Base-by-base conservation (phyloP, 2,113 vertebrate genomes). In the Brachirus orientalis region DNA sequence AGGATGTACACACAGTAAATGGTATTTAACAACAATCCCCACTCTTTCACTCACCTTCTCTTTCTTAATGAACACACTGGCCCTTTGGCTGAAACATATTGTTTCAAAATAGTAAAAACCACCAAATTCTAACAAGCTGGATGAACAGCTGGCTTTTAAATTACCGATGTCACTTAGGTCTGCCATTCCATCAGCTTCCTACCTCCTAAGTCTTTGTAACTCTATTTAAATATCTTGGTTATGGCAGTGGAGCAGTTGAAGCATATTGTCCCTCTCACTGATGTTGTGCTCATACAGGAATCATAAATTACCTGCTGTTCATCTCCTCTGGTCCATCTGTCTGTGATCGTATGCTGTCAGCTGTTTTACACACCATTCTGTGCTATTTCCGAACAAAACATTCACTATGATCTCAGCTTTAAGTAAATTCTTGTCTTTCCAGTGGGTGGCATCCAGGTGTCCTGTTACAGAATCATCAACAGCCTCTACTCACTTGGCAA, bases 391-490 rank as follows among this genome's bases (percentile, higher is more conserved):
- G 35, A 63, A 50, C 17, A 1, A 59, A 70, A 52, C 4, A 61
- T 47, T 7, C 18, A 19, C 36, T 46, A 18, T 41, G 8, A 40
- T 64, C 20, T 67, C 18, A 43, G n/a, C 14, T 45, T 44, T 69
- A 65, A 63, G 18, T 16, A 28, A 46, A 16, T 38, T 47, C 40
- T 75, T 77, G 16, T 91, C 40, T 79, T 79, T 80, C 58, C 84
- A 99, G 97, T 96, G 92, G 95, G 95, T 55, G 92, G 93, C 76
- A 92, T 98, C 58, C 96, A 96, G 77, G 90, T 94, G 6, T 97
- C 93, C 65, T 98, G 95, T 89, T 98, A 97, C 54, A 94, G 93
- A 88, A 97, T 99, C 77, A 85, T 99, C 71, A 91, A 90, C 77
- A 96, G 95, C 83, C 93, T 99, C 38, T 96, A 97, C 76, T 90